Evolutionary conservation across 2,888 invertebrate genomes (phyloP).

Genomic region (Eupithecia insigniata): DNA sequence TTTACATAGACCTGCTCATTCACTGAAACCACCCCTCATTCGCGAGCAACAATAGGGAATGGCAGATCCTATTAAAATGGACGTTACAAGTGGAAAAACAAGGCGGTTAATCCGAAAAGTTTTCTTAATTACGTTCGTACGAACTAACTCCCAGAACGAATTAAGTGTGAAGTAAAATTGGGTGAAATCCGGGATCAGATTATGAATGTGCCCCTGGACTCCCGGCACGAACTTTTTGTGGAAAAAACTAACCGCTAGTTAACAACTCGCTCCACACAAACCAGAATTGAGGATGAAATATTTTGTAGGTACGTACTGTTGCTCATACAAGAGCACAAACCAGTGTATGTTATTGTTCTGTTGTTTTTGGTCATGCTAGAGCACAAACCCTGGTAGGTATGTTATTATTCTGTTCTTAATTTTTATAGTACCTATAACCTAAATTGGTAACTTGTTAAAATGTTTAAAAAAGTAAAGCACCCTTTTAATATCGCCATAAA

Average conservation of each 20-base stretch:
- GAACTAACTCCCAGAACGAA: conserved; percentile 80
- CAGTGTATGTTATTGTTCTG: neutral
- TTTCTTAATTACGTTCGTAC: conserved; percentile 79
- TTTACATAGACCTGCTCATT: conserved; percentile 52
- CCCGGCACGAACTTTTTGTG: conserved; percentile 27
- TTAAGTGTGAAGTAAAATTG: conserved; percentile 72
- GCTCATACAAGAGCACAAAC: neutral
- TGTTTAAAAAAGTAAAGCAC: neutral
- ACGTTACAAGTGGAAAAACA: conserved; percentile 72
- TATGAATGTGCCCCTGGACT: conserved; percentile 58
- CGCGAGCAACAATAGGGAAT: conserved; percentile 42
- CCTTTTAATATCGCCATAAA: neutral
- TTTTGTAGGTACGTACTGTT: neutral
- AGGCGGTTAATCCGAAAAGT: conserved; percentile 79
- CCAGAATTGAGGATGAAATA: conserved; percentile 14
- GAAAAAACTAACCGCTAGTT: conserved; percentile 14
- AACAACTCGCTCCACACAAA: conserved; percentile 1
- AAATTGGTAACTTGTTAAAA: neutral
- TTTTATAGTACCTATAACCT: neutral
- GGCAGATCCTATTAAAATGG: conserved; percentile 55
- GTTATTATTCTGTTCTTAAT: neutral
- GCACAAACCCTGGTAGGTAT: neutral
- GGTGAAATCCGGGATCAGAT: conserved; percentile 69
- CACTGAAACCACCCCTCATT: conserved; percentile 30
- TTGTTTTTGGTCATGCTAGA: neutral